Base-by-base conservation (phyloP, 2,888 invertebrate genomes). In the Temnothorax unifasciatus region DNA sequence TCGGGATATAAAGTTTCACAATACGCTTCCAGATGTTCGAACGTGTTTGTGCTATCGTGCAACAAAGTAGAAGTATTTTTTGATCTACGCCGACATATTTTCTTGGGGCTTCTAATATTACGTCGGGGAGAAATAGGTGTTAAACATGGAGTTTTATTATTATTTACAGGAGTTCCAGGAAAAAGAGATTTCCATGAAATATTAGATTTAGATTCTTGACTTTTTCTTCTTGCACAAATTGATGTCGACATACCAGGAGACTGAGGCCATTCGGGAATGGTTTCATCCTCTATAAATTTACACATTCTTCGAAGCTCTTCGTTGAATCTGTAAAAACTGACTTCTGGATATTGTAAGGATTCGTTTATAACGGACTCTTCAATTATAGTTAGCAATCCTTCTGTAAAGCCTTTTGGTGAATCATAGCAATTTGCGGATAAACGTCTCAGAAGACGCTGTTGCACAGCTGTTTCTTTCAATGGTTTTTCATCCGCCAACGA, bases 231-330 rank as follows among this genome's bases (percentile, higher is more conserved):
- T n/a, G 3, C 1, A 1, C 21, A 50, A n/a, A 21, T 29, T 47
- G 79, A 4, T 18, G 52, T 63, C 44, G 63, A 69, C 6, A 69
- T 8, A 8, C 25, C 63, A 8, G 91, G 84, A 13, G 93, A 92
- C 52, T 89, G 85, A 3, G 90, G 90, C 89, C 89, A 90, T 38
- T 93, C 92, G 5, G 94, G 94, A 90, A 92, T 89, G 4, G 94
- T 92, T 83, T 94, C 94, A 85, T 94, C 94, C 59, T 93, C 92
- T 47, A 94, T 93, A 59, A 89, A 92, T 83, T 94, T 93, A 68
- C 93, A 93, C 50, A 93, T 87, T 85, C 93, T 93, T 1, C 90
- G 83, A 82, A 94, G 93, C 82, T 94, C 93, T 41, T 87, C 89
- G n/a, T 92, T 92, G 74, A 94, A 90, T 86, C 92, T 91, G 63